phyloP scores from a whole-genome alignment of 2,113 vertebrate genomes.

The Oryzias melastigma region DNA sequence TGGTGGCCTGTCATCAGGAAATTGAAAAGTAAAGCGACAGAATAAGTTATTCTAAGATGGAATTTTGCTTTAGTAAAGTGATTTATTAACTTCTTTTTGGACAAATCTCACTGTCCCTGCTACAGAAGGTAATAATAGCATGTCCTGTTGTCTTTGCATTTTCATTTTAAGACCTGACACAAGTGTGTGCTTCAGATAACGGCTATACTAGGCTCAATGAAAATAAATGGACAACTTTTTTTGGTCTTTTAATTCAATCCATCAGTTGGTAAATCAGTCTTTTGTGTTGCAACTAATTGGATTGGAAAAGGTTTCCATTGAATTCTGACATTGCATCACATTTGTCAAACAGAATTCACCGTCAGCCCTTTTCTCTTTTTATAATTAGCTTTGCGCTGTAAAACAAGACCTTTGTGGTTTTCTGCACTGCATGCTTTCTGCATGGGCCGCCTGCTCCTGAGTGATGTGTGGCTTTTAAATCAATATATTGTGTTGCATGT shows the following conservation, averaged over 20 bases:
- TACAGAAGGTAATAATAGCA: background rate
- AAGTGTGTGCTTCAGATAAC: background rate
- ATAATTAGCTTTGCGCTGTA: background rate
- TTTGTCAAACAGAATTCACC: background rate
- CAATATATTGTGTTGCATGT: background rate
- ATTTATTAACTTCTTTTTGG: slow-evolving; percentile 39
- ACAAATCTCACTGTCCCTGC: slow-evolving; percentile 26
- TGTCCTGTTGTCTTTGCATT: slow-evolving; percentile 10
- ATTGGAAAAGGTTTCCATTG: background rate
- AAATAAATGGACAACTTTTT: background rate
- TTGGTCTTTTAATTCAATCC: background rate
- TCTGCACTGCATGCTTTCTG: background rate
- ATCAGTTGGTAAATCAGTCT: slow-evolving; percentile 8
- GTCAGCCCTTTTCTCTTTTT: background rate
- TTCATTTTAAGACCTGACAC: slow-evolving; percentile 1
- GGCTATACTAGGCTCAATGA: background rate
- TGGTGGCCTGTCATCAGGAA: slow-evolving; percentile 39
- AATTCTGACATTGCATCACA: background rate
- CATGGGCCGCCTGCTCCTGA: background rate
- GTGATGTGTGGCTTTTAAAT: background rate
- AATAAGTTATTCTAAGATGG: slow-evolving; percentile 19
- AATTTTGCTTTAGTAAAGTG: slow-evolving; percentile 29
- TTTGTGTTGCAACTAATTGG: background rate
- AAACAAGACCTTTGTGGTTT: background rate
- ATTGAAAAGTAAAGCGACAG: slow-evolving; percentile 32